These are phyloP conservation scores for Germaria angustata DNA, from an alignment of 2,888 invertebrate genomes.

Conservation along the genomic window DNA sequence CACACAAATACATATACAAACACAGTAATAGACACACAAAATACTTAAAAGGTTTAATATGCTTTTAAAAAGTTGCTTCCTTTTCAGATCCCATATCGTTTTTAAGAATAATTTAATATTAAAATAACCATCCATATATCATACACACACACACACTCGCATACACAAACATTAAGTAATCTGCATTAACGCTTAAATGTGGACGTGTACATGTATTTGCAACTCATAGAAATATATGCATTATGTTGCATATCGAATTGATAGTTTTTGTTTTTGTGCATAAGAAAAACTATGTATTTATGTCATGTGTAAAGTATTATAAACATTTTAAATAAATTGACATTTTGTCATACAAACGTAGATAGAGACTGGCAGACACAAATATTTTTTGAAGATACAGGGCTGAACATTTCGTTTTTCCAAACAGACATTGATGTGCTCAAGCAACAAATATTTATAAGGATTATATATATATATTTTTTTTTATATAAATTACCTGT, in stretches of 20 bases:
- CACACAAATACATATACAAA: neutral
- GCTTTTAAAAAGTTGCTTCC: slow-evolving; percentile 8
- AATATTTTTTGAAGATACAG: neutral
- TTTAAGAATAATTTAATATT: slow-evolving; percentile 54
- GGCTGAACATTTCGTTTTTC: neutral
- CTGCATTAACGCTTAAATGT: neutral
- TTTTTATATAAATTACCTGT: slow-evolving; percentile 47
- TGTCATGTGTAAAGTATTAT: slow-evolving; percentile 19
- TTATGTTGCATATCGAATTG: slow-evolving; percentile 15
- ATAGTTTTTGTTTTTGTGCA: neutral
- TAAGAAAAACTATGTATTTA: slow-evolving; percentile 1
- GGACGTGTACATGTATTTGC: neutral
- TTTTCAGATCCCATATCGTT: neutral
- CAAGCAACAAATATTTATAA: slow-evolving; percentile 8
- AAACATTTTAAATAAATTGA: slow-evolving; percentile 54
- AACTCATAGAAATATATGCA: neutral
- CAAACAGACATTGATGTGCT: slow-evolving; percentile 35
- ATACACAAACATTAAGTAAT: neutral
- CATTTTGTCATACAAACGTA: slow-evolving; percentile 50
- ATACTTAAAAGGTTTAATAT: neutral
- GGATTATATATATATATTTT: neutral
- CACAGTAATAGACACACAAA: neutral
- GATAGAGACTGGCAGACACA: slow-evolving; percentile 1
- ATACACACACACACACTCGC: neutral
- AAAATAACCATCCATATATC: slow-evolving; percentile 10